phyloP scores from a whole-genome alignment of 2,113 vertebrate genomes.

The Oreochromis niloticus region DNA sequence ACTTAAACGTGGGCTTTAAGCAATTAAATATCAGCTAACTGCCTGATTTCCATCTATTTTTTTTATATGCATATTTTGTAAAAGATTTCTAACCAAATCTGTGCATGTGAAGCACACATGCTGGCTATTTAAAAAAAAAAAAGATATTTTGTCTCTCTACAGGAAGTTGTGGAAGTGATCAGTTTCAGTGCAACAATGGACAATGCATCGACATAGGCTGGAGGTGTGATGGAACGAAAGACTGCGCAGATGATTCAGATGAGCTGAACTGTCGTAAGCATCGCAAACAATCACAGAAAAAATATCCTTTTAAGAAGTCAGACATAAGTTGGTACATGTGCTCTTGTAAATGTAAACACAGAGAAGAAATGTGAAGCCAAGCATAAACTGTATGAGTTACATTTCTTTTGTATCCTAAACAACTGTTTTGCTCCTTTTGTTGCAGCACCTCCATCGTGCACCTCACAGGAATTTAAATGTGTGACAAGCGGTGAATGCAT shows the following conservation, averaged over 20 bases:
- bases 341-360: background rate
- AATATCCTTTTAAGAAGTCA: background rate
- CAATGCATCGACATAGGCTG: slow-evolving; percentile 63
- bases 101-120: background rate
- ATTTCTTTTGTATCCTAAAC: background rate
- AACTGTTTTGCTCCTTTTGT: background rate
- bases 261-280: slow-evolving; percentile 70
- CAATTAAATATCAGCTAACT: background rate
- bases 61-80: background rate
- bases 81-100: background rate
- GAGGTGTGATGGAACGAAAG: slow-evolving; percentile 68
- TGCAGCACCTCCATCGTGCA: slow-evolving; percentile 56
- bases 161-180: slow-evolving; percentile 51
- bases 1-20: background rate
- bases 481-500: slow-evolving; percentile 69
- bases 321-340: background rate
- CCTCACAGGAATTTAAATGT: slow-evolving; percentile 66
- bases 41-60: background rate
- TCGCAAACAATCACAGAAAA: background rate
- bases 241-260: slow-evolving; percentile 69
- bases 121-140: background rate
- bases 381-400: background rate
- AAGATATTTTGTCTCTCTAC: background rate
- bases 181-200: slow-evolving; percentile 66
- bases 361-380: background rate